Base-by-base conservation (phyloP, 2,797 vertebrate genomes). In the Enteromius argenteus region DNA sequence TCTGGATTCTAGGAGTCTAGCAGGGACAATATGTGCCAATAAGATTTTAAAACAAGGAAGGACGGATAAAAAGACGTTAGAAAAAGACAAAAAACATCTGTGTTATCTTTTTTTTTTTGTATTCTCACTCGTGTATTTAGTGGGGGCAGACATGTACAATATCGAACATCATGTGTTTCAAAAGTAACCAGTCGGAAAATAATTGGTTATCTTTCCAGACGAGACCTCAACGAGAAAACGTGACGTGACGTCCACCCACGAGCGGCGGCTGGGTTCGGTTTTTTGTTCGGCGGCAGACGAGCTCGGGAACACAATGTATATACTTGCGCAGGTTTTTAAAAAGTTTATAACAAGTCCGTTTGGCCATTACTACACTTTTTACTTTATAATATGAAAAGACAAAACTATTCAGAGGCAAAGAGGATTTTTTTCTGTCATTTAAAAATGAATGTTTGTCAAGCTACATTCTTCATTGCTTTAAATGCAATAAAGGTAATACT, bases 401-500 rank as follows among this genome's bases (percentile, higher is more conserved):
- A 84, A 83, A 82, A 83, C 76, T 84, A 84, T 87, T 94, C 92
- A 93, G 90, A 97, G 93, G 96, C 96, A 96, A 97, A 97, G 94
- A 93, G 91, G 93, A 96, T 87, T 96, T 98, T 98, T 98, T 95
- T 95, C 94, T 97, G 97, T 99, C 97, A 99, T 98, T 95, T 99
- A 98, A 99, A 99, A 98, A 99, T 97, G 97, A 99, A 99, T 99
- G 98, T 99, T 98, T 98, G 98, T 99, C 98, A 96, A 97, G 98
- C 98, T 99, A 98, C 97, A 98, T 99, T 99, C 98, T 99, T 99
- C 98, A 99, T 99, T 99, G 98, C 98, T 99, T 99, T 99, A 98
- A 99, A 99, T 99, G 98, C 98, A 99, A 99, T 99, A 99, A 99
- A 99, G 97, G 97, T 99, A 99, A 99, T 99, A 99, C 97, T 98